These are phyloP conservation scores for Scaptomyza tumidula DNA, from an alignment of 2,888 invertebrate species.

Conservation along the genomic window DNA sequence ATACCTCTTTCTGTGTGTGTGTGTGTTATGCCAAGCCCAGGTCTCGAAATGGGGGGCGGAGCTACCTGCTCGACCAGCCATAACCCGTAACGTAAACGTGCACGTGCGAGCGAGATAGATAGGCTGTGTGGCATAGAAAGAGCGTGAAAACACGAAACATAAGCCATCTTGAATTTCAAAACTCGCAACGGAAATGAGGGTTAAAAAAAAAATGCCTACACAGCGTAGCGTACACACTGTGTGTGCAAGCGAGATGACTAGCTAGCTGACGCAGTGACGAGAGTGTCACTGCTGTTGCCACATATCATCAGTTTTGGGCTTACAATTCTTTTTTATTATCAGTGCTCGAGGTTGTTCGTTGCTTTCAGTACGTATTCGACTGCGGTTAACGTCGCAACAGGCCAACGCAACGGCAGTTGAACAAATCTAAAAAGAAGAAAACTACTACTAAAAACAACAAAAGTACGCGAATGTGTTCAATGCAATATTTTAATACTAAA, in stretches of 20 bases:
- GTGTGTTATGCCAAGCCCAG: conserved; percentile 29
- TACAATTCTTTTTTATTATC: conserved; percentile 58
- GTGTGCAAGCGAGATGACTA: conserved; percentile 54
- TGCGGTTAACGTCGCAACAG: conserved; percentile 67
- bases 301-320: neutral
- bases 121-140: conserved; percentile 16
- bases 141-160: conserved; percentile 44
- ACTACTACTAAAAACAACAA: conserved; percentile 1
- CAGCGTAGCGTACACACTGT: conserved; percentile 4
- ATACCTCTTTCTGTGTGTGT: conserved; percentile 67
- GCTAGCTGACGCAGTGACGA: neutral
- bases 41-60: conserved; percentile 54
- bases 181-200: conserved; percentile 72
- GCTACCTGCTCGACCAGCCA: conserved; percentile 46
- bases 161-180: conserved; percentile 80
- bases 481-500: conserved; percentile 18
- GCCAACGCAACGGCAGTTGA: conserved; percentile 63
- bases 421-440: conserved; percentile 13
- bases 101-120: conserved; percentile 40
- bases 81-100: conserved; percentile 22
- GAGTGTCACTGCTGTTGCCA: conserved; percentile 20
- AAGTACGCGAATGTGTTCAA: conserved; percentile 33
- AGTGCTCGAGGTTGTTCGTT: conserved; percentile 49
- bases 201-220: conserved; percentile 53
- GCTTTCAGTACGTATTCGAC: conserved; percentile 71